Evolutionary conservation across 2,113 vertebrate species (phyloP), one percentile per base, ranked within the genome.

Genomic region (Anguilla rostrata): DNA sequence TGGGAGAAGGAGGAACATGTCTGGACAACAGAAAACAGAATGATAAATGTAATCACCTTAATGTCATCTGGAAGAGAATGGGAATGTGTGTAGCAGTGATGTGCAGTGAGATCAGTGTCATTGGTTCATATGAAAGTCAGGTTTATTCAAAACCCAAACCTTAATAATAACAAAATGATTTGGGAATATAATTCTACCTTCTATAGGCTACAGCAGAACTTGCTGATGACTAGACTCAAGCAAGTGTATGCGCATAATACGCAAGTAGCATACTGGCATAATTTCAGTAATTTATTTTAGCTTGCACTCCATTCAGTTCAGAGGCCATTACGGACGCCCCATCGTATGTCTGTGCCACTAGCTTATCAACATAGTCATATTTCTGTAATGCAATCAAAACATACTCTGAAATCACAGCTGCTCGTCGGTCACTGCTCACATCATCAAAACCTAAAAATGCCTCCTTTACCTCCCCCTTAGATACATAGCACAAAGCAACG

Each of bases 21-120:
- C 87, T 92, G 92, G 92, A 94, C 94, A 91, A 87, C 40, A 4
- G 41, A 82, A 91, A 91, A 92, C 89, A 79, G 89, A 93, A 93
- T 91, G 87, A 92, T 89, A 90, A 91, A 93, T 91, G 87, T 85
- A 91, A 90, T 90, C 89, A 88, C 85, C 63, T 81, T 90, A 87
- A 90, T 84, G 63, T 86, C 88, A 90, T 83, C 86, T 81, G 86
- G 88, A 87, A 49, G 39, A 86, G 89, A 89, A n/a, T 9, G 82
- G 16, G 41, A 86, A 82, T 20, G 81, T 8, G 43, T 46, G 34
- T 34, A 34, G 34, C 34, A 34, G 34, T 34, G 34, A 34, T 34
- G 34, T 34, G 34, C 34, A 34, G 34, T 34, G 34, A 34, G 34
- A 1, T 34, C 34, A 34, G 34, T 34, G 34, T 34, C 34, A 34